phyloP scores from a whole-genome alignment of 2,797 vertebrate species.

The Eidolon dupreanum region DNA sequence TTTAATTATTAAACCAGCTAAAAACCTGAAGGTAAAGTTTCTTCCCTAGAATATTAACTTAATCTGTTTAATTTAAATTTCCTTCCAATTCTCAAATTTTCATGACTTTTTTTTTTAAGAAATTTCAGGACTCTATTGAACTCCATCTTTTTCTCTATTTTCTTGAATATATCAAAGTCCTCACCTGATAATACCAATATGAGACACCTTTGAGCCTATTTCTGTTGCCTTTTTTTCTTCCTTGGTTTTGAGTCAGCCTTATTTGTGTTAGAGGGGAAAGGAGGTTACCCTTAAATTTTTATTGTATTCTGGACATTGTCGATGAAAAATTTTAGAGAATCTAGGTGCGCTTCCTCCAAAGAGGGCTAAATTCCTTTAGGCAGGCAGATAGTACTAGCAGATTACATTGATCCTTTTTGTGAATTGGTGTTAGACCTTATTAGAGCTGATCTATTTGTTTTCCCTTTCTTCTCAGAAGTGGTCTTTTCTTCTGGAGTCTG shows the following conservation, averaged over 20 bases:
- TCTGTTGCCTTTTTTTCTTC: not conserved
- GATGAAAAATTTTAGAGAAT: not conserved
- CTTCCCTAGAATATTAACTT: not conserved
- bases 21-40: no score
- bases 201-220: not conserved
- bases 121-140: not conserved
- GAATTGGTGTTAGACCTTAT: not conserved
- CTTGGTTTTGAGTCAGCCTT: not conserved
- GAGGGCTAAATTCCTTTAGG: not conserved
- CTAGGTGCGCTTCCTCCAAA: not conserved
- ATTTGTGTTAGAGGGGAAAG: not conserved
- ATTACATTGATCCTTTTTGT: not conserved
- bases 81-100: not conserved
- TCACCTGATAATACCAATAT: not conserved
- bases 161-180: not conserved
- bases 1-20: no score
- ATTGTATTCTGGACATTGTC: not conserved
- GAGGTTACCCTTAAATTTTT: not conserved
- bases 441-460: not conserved
- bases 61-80: not conserved
- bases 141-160: not conserved
- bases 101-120: not conserved
- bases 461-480: not conserved
- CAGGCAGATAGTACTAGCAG: not conserved
- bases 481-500: not conserved